A percentile compares a stretch with the other conserved stretches of the same genome.
phyloP scores from a whole-genome alignment of 1,140 invertebrate genomes.

The Diorhabda sublineata region DNA sequence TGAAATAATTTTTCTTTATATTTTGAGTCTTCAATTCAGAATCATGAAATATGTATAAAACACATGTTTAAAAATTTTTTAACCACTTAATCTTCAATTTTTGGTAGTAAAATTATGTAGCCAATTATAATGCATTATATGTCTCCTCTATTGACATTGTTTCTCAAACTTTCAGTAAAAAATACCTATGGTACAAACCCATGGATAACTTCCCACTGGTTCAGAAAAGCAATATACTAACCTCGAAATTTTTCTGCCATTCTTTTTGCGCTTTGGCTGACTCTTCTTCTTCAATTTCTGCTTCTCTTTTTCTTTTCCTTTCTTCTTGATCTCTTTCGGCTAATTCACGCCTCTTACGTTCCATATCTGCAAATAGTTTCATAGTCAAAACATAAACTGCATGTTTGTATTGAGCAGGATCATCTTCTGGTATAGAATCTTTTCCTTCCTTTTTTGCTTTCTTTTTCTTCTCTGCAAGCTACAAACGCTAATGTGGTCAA shows the following conservation, averaged over 20 bases:
- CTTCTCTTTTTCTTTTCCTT: slow-evolving; percentile 89
- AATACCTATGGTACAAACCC: too few species aligned
- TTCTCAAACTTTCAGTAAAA: too few species aligned
- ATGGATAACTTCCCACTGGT: too few species aligned
- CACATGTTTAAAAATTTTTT: too few species aligned
- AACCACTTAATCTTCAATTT: too few species aligned
- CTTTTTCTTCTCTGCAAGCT: slow-evolving; percentile 93
- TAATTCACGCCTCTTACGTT: slow-evolving; percentile 76
- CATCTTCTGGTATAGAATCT: slow-evolving; percentile 87
- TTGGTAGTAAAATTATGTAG: too few species aligned
- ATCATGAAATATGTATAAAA: too few species aligned
- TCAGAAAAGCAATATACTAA: slow-evolving; percentile 40
- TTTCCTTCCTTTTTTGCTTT: slow-evolving; percentile 92
- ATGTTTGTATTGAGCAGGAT: slow-evolving; percentile 87
- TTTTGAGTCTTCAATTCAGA: too few species aligned
- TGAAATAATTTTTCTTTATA: too few species aligned
- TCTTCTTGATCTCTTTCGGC: slow-evolving; percentile 90
- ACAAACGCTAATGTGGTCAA: slow-evolving; percentile 29
- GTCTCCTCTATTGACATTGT: too few species aligned
- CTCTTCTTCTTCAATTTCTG: slow-evolving; percentile 90
- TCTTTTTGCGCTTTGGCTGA: slow-evolving; percentile 84
- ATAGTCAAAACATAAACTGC: slow-evolving; percentile 96
- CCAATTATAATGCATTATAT: too few species aligned
- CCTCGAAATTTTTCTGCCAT: slow-evolving; percentile 98
- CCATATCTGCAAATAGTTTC: slow-evolving; percentile 98